Evolutionary conservation across 1,140 invertebrate species (phyloP).

Genomic region (Drosophila subpulchrella): DNA sequence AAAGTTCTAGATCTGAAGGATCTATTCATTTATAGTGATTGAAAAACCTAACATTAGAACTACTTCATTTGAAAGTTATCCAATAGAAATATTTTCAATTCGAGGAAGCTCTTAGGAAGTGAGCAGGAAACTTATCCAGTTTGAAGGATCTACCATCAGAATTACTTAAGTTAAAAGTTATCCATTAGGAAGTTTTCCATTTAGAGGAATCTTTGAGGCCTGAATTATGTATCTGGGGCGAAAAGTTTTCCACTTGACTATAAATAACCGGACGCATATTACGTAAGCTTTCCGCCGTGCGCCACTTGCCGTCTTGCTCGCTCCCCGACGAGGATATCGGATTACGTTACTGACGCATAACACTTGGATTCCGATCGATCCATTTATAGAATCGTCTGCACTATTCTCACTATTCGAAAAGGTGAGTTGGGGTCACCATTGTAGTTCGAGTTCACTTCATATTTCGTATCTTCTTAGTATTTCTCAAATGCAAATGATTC

Average conservation of each 20-base stretch:
- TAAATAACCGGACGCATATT: conserved; percentile 51
- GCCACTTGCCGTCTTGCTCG: conserved; percentile 47
- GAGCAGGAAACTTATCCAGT: background rate
- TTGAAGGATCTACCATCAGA: background rate
- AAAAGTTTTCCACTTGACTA: conserved; percentile 43
- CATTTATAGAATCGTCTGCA: conserved; percentile 64
- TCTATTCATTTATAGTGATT: background rate
- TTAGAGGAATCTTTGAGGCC: background rate
- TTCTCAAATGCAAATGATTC: conserved; percentile 45
- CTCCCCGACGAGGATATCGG: conserved; percentile 49
- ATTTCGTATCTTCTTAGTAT: conserved; percentile 28
- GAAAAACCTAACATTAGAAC: background rate
- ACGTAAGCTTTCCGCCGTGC: conserved; percentile 50
- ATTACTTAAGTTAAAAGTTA: background rate
- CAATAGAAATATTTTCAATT: conserved; percentile 1
- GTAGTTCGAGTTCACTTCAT: conserved; percentile 39
- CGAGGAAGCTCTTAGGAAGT: background rate
- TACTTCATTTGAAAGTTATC: background rate
- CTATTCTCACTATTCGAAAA: conserved; percentile 19
- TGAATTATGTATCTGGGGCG: conserved; percentile 37
- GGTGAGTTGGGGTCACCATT: conserved; percentile 36
- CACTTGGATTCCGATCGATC: conserved; percentile 46
- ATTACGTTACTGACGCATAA: conserved; percentile 65
- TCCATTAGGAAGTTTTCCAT: background rate
- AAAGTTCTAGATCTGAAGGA: background rate